Evolutionary conservation across 2,113 vertebrate species (phyloP).

Genomic region (Siniperca chuatsi): DNA sequence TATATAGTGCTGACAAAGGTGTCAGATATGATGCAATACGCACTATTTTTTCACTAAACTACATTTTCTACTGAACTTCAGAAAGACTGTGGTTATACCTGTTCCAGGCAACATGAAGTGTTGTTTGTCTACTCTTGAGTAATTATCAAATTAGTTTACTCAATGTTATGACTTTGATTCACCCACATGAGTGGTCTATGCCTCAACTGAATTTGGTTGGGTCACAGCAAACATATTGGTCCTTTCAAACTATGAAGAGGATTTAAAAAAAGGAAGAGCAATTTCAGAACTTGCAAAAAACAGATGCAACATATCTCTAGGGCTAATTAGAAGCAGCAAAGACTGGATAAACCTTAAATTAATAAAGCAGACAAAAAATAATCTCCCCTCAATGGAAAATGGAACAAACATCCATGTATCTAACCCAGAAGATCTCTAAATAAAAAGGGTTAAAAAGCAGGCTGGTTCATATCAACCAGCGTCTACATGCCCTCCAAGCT

Average conservation of each 20-base stretch:
- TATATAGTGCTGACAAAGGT: neutral
- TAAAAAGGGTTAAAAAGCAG: conserved; percentile 17
- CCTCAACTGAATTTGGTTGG: neutral
- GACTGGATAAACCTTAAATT: conserved; percentile 19
- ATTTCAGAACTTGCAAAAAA: conserved; percentile 13
- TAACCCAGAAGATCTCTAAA: neutral
- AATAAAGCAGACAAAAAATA: conserved; percentile 35
- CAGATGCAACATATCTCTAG: neutral
- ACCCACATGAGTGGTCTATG: neutral
- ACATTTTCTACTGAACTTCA: neutral
- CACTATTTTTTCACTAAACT: neutral
- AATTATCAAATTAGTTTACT: neutral
- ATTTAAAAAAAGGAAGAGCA: neutral
- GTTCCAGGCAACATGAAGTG: neutral
- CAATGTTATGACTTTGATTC: neutral
- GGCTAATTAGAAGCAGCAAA: conserved; percentile 15
- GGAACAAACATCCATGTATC: neutral
- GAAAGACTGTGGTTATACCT: neutral
- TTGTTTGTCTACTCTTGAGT: neutral
- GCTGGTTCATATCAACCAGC: neutral
- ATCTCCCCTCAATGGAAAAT: conserved; percentile 17
- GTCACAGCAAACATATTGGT: conserved; percentile 1
- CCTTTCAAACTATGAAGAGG: neutral
- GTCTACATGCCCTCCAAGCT: neutral
- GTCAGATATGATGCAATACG: neutral